Conservation (phyloP, 2,888 invertebrate species). For the Slavum lentiscoides region DNA sequence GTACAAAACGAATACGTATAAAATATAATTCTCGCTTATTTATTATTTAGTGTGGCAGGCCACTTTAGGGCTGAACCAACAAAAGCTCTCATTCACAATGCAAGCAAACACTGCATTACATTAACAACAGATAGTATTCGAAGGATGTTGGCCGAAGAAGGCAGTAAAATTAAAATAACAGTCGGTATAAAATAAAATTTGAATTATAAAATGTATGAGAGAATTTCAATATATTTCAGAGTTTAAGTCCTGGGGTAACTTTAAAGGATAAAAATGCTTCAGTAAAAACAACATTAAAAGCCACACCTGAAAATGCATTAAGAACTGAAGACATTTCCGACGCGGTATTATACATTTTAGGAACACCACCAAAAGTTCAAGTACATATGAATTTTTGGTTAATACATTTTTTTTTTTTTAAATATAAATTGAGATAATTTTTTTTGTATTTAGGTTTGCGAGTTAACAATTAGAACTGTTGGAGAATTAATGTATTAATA, state of each 20-base stretch:
- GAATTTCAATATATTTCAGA: constrained; percentile 25
- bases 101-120: constrained; percentile 50
- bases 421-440: background rate
- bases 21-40: too few relatives aligned
- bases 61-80: constrained; percentile 41
- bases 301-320: background rate
- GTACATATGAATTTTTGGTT: constrained; percentile 7
- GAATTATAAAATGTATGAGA: background rate
- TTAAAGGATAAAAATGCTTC: constrained; percentile 13
- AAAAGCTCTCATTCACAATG: constrained; percentile 39
- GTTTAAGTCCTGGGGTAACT: constrained; percentile 51
- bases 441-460: constrained; percentile 21
- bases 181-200: constrained; percentile 5
- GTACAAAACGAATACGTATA: too few relatives aligned
- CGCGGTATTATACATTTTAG: constrained; percentile 46
- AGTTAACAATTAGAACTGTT: constrained; percentile 27
- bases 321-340: constrained; percentile 39
- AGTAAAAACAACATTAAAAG: background rate
- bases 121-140: constrained; percentile 47
- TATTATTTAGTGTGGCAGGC: constrained; percentile 32
- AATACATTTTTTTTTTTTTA: background rate
- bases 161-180: constrained; percentile 51
- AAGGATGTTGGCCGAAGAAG: constrained; percentile 34
- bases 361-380: constrained; percentile 46
- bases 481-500: constrained; percentile 39